These are phyloP conservation scores for Kryptolebias marmoratus DNA, from an alignment of 2,113 vertebrate species.

Conservation along the genomic window DNA sequence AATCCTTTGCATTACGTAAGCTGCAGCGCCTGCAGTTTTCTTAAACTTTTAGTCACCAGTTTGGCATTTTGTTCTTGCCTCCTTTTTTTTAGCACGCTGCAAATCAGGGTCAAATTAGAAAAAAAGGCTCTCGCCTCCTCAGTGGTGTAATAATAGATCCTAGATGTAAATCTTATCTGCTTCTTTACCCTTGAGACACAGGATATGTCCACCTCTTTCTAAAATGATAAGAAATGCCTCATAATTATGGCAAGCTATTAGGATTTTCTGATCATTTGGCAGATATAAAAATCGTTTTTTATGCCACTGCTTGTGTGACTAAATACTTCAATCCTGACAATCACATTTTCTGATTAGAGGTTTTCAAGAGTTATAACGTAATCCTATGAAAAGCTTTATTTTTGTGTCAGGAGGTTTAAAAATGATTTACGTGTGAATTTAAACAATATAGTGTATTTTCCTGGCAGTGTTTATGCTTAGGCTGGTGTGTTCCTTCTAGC, in stretches of 20 bases:
- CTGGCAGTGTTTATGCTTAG: slow-evolving; percentile 9
- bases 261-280: slow-evolving; percentile 39
- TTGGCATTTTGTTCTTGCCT: neutral
- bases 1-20: slow-evolving; percentile 10
- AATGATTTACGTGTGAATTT: neutral
- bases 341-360: slow-evolving; percentile 1
- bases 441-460: slow-evolving; percentile 10
- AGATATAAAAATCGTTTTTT: slow-evolving; percentile 24
- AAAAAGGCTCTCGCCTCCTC: slow-evolving; percentile 1
- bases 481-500: slow-evolving; percentile 23
- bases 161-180: slow-evolving; percentile 52
- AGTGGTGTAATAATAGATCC: slow-evolving; percentile 34
- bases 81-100: neutral
- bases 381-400: neutral
- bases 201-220: slow-evolving; percentile 32
- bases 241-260: slow-evolving; percentile 41
- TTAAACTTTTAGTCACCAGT: neutral
- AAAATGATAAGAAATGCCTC: slow-evolving; percentile 42
- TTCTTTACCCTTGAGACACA: slow-evolving; percentile 29
- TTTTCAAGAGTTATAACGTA: neutral
- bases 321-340: neutral
- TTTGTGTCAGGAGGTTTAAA: neutral
- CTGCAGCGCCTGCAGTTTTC: slow-evolving; percentile 9
- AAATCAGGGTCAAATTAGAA: neutral
- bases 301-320: slow-evolving; percentile 3